Evolutionary conservation across 2,888 invertebrate genomes (phyloP).

Genomic region (Drosophila siamana): DNA sequence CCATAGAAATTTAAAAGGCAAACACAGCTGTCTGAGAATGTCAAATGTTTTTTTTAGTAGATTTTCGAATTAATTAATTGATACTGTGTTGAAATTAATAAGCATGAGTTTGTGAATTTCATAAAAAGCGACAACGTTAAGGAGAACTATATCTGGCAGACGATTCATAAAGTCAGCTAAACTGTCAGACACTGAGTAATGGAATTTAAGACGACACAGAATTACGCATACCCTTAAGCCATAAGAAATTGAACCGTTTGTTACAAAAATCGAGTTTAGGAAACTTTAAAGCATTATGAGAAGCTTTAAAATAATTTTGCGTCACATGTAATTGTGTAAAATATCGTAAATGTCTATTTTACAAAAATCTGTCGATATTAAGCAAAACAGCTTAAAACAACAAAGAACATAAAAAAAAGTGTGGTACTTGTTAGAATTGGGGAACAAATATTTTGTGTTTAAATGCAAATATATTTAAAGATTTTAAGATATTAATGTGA

Average conservation of each 20-base stretch:
- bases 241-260: not conserved
- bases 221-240: not conserved
- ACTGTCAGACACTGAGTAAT: not conserved
- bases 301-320: too few species aligned
- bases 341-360: too few species aligned
- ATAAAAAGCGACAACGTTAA: not conserved
- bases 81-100: not conserved
- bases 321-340: too few species aligned
- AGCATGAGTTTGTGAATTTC: not conserved
- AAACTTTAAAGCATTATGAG: too few species aligned
- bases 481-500: too few species aligned
- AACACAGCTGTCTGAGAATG: conserved; percentile 7
- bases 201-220: not conserved
- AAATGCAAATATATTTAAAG: not conserved
- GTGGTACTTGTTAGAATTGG: too few species aligned
- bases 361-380: too few species aligned
- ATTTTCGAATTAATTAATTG: not conserved
- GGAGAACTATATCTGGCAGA: conserved; percentile 3
- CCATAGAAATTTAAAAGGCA: conserved; percentile 6
- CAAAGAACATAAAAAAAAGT: too few species aligned
- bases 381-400: too few species aligned
- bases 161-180: not conserved
- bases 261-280: too few species aligned
- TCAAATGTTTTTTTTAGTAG: not conserved
- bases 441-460: too few species aligned